Conservation (phyloP, 2,113 vertebrate genomes). For the Fulica atra region DNA sequence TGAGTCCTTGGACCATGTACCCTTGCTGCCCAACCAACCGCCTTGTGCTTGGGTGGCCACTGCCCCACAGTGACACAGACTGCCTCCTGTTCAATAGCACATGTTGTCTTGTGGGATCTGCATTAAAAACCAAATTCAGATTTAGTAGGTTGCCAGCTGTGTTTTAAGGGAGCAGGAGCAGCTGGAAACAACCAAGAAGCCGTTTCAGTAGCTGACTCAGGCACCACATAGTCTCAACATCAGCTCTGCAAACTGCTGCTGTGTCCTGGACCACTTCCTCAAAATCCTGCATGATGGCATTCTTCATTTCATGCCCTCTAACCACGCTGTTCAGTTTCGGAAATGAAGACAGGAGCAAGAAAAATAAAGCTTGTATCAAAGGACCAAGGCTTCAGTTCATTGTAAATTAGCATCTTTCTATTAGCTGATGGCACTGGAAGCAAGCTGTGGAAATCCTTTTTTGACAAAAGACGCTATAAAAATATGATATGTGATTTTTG, state of each 20-base stretch:
- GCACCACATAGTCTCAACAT: background rate
- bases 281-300: background rate
- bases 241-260: background rate
- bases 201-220: background rate
- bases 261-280: background rate
- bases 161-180: background rate
- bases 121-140: background rate
- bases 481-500: background rate
- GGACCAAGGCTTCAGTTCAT: background rate
- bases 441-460: conserved; percentile 5
- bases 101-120: background rate
- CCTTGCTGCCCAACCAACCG: background rate
- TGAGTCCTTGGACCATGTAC: background rate
- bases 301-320: background rate
- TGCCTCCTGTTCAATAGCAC: background rate
- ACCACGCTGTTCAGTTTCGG: background rate
- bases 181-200: background rate
- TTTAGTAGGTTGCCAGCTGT: background rate
- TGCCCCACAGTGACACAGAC: background rate
- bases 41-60: background rate
- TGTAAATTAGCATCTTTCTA: conserved; percentile 31
- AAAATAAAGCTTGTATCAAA: background rate
- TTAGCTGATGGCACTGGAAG: background rate
- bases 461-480: background rate
- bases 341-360: background rate